These are phyloP conservation scores for Papilio demoleus DNA, from an alignment of 2,888 invertebrate genomes.

Conservation along the genomic window DNA sequence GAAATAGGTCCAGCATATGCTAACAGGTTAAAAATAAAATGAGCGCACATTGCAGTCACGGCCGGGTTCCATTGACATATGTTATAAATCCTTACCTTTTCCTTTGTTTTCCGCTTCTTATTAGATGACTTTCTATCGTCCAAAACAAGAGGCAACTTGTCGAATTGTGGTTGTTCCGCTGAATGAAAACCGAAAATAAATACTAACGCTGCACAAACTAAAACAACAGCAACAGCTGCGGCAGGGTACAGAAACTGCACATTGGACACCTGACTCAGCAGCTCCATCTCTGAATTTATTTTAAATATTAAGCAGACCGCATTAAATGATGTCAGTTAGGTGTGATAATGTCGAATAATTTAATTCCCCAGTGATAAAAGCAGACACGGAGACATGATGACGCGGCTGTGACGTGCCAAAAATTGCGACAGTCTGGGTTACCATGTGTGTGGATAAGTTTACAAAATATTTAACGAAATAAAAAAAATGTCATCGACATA, in stretches of 20 bases:
- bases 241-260: conserved; percentile 83
- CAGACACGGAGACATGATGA: conserved; percentile 86
- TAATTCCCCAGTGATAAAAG: conserved; percentile 80
- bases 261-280: conserved; percentile 83
- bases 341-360: conserved; percentile 79
- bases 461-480: conserved; percentile 1
- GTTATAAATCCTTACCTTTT: conserved; percentile 84
- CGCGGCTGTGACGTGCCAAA: conserved; percentile 88
- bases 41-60: conserved; percentile 63
- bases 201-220: conserved; percentile 88
- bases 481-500: neutral
- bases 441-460: conserved; percentile 19
- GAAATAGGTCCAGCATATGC: conserved; percentile 58
- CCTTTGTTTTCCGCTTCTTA: conserved; percentile 88
- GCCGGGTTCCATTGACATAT: conserved; percentile 53
- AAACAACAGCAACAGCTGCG: conserved; percentile 85
- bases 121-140: conserved; percentile 87
- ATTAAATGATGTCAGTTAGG: conserved; percentile 77
- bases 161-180: conserved; percentile 91
- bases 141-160: conserved; percentile 85
- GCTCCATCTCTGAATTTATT: conserved; percentile 81
- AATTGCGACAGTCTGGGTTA: conserved; percentile 51
- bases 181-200: conserved; percentile 92
- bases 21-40: conserved; percentile 81
- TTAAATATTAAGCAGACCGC: conserved; percentile 63